Conservation (phyloP, 1,140 invertebrate genomes). For the Lanistes nyassanus region DNA sequence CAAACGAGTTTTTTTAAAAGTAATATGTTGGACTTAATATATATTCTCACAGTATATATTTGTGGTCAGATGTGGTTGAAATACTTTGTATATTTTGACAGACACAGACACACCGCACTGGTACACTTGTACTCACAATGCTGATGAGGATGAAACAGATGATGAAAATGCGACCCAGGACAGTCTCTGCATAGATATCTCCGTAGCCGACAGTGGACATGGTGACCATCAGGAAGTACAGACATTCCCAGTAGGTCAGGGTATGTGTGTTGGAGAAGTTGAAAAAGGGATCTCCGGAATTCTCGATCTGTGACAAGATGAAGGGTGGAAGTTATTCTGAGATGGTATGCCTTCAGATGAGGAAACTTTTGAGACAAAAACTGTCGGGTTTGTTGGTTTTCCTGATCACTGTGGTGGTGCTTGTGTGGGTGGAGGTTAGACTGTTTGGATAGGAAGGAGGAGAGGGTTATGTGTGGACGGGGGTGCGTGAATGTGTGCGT, state of each 20-base stretch:
- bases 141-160: slow-evolving; percentile 63
- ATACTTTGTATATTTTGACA: too few relatives aligned
- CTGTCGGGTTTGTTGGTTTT: too few relatives aligned
- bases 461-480: too few relatives aligned
- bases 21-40: too few relatives aligned
- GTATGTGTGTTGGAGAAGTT: slow-evolving; percentile 58
- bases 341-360: too few relatives aligned
- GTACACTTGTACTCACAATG: slow-evolving; percentile 58
- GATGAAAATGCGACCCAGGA: slow-evolving; percentile 63
- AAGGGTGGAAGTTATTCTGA: background rate
- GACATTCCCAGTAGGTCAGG: slow-evolving; percentile 66
- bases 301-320: slow-evolving; percentile 60
- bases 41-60: too few relatives aligned
- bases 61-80: too few relatives aligned
- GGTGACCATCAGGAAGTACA: slow-evolving; percentile 67
- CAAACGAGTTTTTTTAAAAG: too few relatives aligned
- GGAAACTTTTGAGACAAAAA: too few relatives aligned
- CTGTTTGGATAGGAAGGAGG: too few relatives aligned
- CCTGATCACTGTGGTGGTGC: background rate
- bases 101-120: background rate
- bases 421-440: background rate
- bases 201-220: slow-evolving; percentile 69
- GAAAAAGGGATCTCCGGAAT: slow-evolving; percentile 64
- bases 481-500: too few relatives aligned
- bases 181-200: slow-evolving; percentile 62